Evolutionary conservation across 2,888 invertebrate genomes (phyloP).

Genomic region (Cheilosia urbana): DNA sequence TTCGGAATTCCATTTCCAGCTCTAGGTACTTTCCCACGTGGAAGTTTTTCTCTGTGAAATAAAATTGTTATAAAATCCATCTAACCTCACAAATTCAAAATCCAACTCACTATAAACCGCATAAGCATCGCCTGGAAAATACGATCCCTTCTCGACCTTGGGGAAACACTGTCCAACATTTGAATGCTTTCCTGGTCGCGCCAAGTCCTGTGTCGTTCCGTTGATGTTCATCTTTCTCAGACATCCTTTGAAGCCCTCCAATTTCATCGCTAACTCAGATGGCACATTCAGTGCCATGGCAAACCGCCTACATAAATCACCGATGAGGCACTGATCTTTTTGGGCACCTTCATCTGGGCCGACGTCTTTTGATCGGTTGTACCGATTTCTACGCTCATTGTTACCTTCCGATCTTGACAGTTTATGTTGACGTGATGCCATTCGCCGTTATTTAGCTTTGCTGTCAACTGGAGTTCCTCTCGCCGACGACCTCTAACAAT

Average conservation of each 20-base stretch:
- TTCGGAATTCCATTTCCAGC: constrained; percentile 92
- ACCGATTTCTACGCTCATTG: constrained; percentile 87
- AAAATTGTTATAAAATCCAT: constrained; percentile 39
- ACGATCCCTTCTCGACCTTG: constrained; percentile 93
- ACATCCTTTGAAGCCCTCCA: constrained; percentile 93
- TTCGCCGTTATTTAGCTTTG: constrained; percentile 90
- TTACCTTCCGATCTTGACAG: constrained; percentile 87
- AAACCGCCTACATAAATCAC: constrained; percentile 92
- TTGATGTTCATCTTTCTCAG: constrained; percentile 90
- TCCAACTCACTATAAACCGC: constrained; percentile 90
- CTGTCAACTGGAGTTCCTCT: constrained; percentile 87
- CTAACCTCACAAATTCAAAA: background rate
- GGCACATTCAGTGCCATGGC: constrained; percentile 84
- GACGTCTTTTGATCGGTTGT: constrained; percentile 84
- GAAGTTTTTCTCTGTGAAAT: constrained; percentile 85
- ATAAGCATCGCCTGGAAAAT: constrained; percentile 94
- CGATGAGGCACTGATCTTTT: constrained; percentile 87
- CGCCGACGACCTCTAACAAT: constrained; percentile 88
- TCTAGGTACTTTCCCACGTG: constrained; percentile 89
- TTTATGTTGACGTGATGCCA: constrained; percentile 92
- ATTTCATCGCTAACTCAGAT: constrained; percentile 84
- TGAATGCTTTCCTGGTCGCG: constrained; percentile 89
- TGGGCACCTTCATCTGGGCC: constrained; percentile 87
- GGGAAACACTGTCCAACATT: constrained; percentile 95
- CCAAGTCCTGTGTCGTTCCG: constrained; percentile 90